Percentiles rank a stretch among this genome's conserved stretches.
Conservation (phyloP, 2,888 invertebrate species). For the Bhutanitis thaidina region DNA sequence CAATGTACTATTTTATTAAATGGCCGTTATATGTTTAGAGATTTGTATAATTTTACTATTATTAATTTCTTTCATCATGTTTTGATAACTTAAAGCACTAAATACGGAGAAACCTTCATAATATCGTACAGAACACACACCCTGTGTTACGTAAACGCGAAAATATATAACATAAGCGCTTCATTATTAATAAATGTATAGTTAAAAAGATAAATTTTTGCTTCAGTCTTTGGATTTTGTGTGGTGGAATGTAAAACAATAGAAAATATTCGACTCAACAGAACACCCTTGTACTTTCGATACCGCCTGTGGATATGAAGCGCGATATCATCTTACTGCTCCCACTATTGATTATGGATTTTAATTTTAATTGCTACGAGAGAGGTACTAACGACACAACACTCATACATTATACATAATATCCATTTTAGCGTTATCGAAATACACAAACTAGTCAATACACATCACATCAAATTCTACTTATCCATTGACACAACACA, state of each 20-base stretch:
- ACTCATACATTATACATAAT: too few species aligned
- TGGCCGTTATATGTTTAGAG: neutral
- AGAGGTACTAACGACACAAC: too few species aligned
- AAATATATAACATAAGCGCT: slow-evolving; percentile 23
- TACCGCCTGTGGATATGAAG: neutral
- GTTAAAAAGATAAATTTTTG: slow-evolving; percentile 23
- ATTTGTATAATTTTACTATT: neutral
- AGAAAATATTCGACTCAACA: slow-evolving; percentile 27
- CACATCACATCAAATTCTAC: too few species aligned
- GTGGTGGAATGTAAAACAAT: slow-evolving; percentile 40
- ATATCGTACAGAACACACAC: neutral
- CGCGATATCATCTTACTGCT: slow-evolving; percentile 2
- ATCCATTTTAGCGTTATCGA: too few species aligned
- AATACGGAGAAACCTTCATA: neutral
- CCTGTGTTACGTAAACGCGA: neutral
- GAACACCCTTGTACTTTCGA: slow-evolving; percentile 10
- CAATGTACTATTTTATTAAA: neutral
- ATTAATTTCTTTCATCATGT: neutral
- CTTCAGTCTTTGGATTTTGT: slow-evolving; percentile 49
- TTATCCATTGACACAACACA: too few species aligned
- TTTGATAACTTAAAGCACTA: neutral
- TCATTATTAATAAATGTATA: slow-evolving; percentile 15
- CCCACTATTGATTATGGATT: neutral
- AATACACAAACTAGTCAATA: too few species aligned
- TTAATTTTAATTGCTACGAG: too few species aligned